Conservation (phyloP, 92 coral and sea anemone genomes). For the Epizoanthus fatuus region DNA sequence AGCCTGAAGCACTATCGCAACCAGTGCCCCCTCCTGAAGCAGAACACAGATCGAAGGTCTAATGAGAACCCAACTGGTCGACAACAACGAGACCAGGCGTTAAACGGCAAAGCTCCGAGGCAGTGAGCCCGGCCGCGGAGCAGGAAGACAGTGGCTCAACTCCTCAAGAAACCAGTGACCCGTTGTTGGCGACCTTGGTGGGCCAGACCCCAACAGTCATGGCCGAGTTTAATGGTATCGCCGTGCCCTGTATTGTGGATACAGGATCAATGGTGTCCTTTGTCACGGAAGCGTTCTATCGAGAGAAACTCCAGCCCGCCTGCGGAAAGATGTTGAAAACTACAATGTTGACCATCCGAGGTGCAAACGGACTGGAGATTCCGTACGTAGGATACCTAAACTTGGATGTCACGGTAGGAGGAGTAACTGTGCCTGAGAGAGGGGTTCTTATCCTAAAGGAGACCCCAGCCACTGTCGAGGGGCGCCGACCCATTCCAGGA, state of each 20-base stretch:
- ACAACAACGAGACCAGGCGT: constrained; percentile 8
- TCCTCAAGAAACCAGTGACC: background rate
- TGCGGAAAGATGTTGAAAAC: constrained; percentile 31
- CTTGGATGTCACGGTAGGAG: constrained; percentile 51
- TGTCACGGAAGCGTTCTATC: constrained; percentile 61
- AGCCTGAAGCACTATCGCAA: constrained; percentile 15
- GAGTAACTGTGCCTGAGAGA: constrained; percentile 57
- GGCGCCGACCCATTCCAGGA: constrained; percentile 53
- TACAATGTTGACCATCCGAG: constrained; percentile 51
- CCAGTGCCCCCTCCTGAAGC: constrained; percentile 25
- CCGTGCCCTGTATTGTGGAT: background rate
- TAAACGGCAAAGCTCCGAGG: constrained; percentile 50
- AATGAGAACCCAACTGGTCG: background rate
- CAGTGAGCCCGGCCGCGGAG: constrained; percentile 62
- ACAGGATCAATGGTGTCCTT: constrained; percentile 71
- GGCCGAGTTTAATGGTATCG: background rate
- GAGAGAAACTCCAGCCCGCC: constrained; percentile 43
- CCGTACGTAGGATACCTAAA: constrained; percentile 75
- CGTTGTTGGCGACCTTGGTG: background rate
- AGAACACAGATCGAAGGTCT: background rate
- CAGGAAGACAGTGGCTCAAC: constrained; percentile 49
- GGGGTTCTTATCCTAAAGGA: constrained; percentile 66
- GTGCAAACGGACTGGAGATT: constrained; percentile 74
- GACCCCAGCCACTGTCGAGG: constrained; percentile 16
- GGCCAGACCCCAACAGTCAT: constrained; percentile 1